These are phyloP conservation scores for Catagonus wagneri DNA, from an alignment of 2,113 vertebrate species.

Conservation along the genomic window DNA sequence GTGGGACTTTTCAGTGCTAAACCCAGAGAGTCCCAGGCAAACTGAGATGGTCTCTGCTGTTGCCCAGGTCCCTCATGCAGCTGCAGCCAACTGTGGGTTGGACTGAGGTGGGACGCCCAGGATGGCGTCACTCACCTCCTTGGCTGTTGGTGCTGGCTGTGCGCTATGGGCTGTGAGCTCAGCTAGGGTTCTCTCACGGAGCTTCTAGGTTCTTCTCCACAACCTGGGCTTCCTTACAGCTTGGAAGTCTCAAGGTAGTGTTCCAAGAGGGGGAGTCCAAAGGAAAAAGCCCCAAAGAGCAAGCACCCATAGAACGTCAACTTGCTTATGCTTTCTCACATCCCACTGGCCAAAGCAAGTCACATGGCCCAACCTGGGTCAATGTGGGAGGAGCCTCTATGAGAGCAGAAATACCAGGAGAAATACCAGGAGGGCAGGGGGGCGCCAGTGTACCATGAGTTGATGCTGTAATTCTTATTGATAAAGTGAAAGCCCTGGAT, in stretches of 20 bases:
- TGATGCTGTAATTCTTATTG: not conserved
- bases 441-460: rapidly evolving
- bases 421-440: too few relatives aligned
- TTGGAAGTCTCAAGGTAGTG: not conserved
- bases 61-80: rapidly evolving
- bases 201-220: not conserved
- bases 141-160: not conserved
- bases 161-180: not conserved
- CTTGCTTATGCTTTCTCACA: not conserved
- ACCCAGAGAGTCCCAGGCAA: not conserved
- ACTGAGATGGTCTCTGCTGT: rapidly evolving
- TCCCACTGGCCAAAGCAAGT: not conserved
- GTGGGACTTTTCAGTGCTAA: not conserved
- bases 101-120: rapidly evolving
- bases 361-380: not conserved
- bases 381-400: not conserved
- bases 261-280: not conserved
- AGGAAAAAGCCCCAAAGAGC: not conserved
- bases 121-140: rapidly evolving
- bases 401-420: not conserved
- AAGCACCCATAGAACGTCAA: rapidly evolving
- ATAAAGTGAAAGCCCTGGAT: not conserved
- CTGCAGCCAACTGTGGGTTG: rapidly evolving
- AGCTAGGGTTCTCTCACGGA: not conserved
- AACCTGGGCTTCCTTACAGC: not conserved